Percentiles rank a stretch among this genome's conserved stretches.
phyloP scores from a whole-genome alignment of 2,888 invertebrate species.

The Lysandra bellargus region DNA sequence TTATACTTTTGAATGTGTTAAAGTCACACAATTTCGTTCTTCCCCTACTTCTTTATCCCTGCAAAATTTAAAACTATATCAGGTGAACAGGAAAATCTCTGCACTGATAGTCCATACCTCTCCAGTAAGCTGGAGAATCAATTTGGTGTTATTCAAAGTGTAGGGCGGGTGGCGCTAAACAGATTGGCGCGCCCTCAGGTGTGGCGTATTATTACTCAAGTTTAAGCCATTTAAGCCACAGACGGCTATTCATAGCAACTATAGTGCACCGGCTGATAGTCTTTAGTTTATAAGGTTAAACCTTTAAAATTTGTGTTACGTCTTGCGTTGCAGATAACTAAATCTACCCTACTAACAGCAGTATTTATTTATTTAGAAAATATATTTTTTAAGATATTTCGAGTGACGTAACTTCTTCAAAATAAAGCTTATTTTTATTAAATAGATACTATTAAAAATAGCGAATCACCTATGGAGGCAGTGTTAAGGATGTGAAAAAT shows the following conservation, averaged over 20 bases:
- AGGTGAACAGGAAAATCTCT: not conserved
- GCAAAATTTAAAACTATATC: not conserved
- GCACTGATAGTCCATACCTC: not conserved
- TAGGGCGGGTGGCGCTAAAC: slow-evolving; percentile 1
- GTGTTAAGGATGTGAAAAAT: no score
- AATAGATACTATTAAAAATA: no score
- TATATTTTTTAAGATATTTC: no score
- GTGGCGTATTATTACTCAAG: slow-evolving; percentile 31
- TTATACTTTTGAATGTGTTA: no score
- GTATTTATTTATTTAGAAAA: no score
- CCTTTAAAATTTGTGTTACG: not conserved
- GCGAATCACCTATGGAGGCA: no score
- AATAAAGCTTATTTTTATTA: no score
- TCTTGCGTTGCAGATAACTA: not conserved
- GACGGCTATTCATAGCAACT: slow-evolving; percentile 20
- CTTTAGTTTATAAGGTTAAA: not conserved
- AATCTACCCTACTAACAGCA: not conserved
- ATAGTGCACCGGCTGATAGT: not conserved
- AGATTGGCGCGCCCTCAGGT: slow-evolving; percentile 33
- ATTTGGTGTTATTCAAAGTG: not conserved
- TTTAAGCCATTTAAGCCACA: slow-evolving; percentile 20
- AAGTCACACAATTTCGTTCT: no score
- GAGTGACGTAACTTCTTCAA: no score
- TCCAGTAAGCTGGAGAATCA: slow-evolving; percentile 8
- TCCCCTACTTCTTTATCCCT: not conserved